phyloP scores from a whole-genome alignment of 2,113 vertebrate genomes.

The Entomyzon cyanotis region DNA sequence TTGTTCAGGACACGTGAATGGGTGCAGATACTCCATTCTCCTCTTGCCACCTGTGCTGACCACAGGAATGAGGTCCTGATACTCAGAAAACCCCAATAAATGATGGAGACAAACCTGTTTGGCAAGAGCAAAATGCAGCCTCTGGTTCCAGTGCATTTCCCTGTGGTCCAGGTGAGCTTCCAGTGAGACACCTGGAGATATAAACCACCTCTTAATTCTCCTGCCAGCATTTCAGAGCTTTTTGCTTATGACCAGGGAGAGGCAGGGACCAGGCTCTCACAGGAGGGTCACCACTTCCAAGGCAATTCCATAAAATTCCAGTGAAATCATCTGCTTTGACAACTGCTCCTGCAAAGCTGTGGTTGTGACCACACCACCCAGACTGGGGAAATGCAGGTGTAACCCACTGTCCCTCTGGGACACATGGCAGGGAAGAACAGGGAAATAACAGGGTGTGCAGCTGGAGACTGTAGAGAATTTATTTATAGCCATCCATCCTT shows the following conservation, averaged over 20 bases:
- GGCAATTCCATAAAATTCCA: neutral
- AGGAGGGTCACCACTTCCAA: neutral
- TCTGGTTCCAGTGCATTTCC: neutral
- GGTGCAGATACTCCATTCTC: too few relatives aligned
- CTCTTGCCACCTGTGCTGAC: neutral
- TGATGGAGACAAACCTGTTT: neutral
- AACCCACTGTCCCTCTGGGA: neutral
- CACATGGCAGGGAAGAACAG: neutral
- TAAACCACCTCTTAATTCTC: neutral
- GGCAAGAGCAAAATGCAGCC: neutral
- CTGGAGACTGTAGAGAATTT: neutral
- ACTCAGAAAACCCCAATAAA: rapidly evolving
- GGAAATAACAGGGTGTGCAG: neutral
- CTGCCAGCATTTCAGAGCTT: neutral
- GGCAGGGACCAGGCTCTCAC: neutral
- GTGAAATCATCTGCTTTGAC: neutral
- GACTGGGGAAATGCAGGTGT: rapidly evolving
- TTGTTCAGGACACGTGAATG: neutral
- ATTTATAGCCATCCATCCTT: neutral
- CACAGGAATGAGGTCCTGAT: neutral
- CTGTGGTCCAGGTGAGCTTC: neutral
- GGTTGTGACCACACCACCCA: neutral
- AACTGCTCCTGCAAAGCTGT: neutral
- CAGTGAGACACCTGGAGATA: neutral
- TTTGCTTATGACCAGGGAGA: neutral